Conservation (phyloP, 2,888 invertebrate species). For the Meandrusa payeni region DNA sequence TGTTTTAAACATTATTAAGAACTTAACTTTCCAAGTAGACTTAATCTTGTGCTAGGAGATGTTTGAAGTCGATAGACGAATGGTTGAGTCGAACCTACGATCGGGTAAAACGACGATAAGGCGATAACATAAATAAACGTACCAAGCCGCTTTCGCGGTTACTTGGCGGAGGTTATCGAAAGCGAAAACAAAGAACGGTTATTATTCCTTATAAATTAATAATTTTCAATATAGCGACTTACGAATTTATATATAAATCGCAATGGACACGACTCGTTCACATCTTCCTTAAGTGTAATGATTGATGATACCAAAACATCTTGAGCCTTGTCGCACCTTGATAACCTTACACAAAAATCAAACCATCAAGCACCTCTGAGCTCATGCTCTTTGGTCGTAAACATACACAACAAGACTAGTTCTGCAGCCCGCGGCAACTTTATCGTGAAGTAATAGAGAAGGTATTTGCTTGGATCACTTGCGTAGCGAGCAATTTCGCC, state of each 20-base stretch:
- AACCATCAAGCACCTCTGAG: neutral
- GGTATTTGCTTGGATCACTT: constrained; percentile 35
- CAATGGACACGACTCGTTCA: constrained; percentile 44
- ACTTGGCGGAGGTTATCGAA: no score
- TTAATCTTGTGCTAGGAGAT: no score
- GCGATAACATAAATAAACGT: no score
- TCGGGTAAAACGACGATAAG: no score
- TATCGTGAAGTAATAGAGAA: constrained; percentile 35
- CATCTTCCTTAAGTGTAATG: constrained; percentile 39
- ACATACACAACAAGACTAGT: constrained; percentile 4
- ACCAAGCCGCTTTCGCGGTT: no score
- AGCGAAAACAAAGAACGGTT: constrained; percentile 23
- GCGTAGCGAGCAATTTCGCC: constrained; percentile 46
- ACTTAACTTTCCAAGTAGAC: no score
- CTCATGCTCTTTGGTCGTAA: neutral
- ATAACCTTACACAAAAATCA: neutral
- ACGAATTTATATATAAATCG: constrained; percentile 40
- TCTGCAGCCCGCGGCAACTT: constrained; percentile 30
- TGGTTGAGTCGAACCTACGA: no score
- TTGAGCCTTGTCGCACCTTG: neutral
- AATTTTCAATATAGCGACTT: constrained; percentile 37
- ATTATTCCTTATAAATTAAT: constrained; percentile 30
- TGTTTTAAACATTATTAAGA: no score
- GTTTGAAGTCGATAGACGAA: no score
- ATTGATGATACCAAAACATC: neutral